Conservation (phyloP, 2,888 invertebrate genomes). For the Pollenia griseotomentosa region DNA sequence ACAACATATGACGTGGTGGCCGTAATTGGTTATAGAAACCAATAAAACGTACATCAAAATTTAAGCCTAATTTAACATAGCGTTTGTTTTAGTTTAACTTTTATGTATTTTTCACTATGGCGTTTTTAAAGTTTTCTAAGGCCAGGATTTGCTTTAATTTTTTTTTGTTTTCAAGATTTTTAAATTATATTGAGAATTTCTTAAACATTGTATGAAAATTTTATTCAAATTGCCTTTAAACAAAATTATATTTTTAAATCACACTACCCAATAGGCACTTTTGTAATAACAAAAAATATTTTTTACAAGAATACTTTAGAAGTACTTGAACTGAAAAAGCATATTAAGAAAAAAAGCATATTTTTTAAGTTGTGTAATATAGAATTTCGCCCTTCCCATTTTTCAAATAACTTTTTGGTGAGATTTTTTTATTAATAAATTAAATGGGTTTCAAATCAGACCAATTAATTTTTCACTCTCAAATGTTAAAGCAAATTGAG, state of each 20-base stretch:
- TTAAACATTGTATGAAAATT: background rate
- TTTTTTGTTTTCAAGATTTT: background rate
- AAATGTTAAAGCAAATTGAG: slow-evolving; percentile 10
- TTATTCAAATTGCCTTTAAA: background rate
- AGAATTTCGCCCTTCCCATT: slow-evolving; percentile 6
- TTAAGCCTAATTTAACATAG: slow-evolving; percentile 78
- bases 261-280: background rate
- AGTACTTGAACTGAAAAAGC: background rate
- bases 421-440: slow-evolving; percentile 13
- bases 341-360: slow-evolving; percentile 35
- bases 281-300: background rate
- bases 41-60: slow-evolving; percentile 82
- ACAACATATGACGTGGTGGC: slow-evolving; percentile 83
- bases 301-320: slow-evolving; percentile 35
- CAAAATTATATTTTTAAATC: background rate
- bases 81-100: slow-evolving; percentile 65
- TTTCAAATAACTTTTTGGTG: slow-evolving; percentile 20
- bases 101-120: slow-evolving; percentile 9
- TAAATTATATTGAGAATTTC: background rate
- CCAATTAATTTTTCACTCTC: background rate
- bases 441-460: slow-evolving; percentile 2
- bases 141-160: background rate
- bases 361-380: slow-evolving; percentile 62
- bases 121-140: slow-evolving; percentile 10
- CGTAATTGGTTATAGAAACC: slow-evolving; percentile 83